Percentiles rank a stretch among this genome's conserved stretches.
phyloP scores from a whole-genome alignment of 2,888 invertebrate genomes.

The Encarsia formosa region DNA sequence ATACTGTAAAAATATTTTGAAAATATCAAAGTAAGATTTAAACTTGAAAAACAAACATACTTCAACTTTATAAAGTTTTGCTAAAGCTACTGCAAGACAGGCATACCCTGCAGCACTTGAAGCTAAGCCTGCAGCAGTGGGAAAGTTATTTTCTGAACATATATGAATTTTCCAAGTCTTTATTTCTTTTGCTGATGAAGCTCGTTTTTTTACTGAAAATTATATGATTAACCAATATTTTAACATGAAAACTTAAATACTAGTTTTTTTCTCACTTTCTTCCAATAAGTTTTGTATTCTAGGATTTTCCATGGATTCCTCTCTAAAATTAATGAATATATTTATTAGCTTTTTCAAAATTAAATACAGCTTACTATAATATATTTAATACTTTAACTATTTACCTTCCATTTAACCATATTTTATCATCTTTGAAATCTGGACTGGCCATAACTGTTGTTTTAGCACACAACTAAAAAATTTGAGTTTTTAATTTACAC shows the following conservation, averaged over 20 bases:
- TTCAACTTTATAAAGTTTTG: slow-evolving; percentile 68
- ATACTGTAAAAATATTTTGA: background rate
- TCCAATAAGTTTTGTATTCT: slow-evolving; percentile 17
- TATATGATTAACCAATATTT: background rate
- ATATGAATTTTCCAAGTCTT: slow-evolving; percentile 73
- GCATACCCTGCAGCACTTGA: slow-evolving; percentile 99
- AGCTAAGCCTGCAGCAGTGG: slow-evolving; percentile 96
- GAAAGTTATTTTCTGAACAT: slow-evolving; percentile 94
- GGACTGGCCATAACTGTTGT: slow-evolving; percentile 78
- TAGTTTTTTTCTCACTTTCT: slow-evolving; percentile 52
- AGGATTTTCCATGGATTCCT: slow-evolving; percentile 51
- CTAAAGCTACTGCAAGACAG: slow-evolving; percentile 68
- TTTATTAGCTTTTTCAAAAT: background rate
- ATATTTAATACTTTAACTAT: background rate
- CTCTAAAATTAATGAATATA: slow-evolving; percentile 50
- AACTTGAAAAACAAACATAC: slow-evolving; percentile 43
- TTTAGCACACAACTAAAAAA: slow-evolving; percentile 74
- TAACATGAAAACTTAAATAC: background rate
- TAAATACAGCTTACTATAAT: too few relatives aligned
- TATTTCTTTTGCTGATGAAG: slow-evolving; percentile 49
- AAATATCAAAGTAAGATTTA: background rate
- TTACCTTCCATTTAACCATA: slow-evolving; percentile 72
- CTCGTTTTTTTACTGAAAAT: slow-evolving; percentile 53
- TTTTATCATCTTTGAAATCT: slow-evolving; percentile 67
- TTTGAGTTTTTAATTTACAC: background rate